A percentile compares a stretch with the other conserved stretches of the same genome.
Evolutionary conservation across 2,797 vertebrate species (phyloP).

Genomic region (Megalops cyprinoides): DNA sequence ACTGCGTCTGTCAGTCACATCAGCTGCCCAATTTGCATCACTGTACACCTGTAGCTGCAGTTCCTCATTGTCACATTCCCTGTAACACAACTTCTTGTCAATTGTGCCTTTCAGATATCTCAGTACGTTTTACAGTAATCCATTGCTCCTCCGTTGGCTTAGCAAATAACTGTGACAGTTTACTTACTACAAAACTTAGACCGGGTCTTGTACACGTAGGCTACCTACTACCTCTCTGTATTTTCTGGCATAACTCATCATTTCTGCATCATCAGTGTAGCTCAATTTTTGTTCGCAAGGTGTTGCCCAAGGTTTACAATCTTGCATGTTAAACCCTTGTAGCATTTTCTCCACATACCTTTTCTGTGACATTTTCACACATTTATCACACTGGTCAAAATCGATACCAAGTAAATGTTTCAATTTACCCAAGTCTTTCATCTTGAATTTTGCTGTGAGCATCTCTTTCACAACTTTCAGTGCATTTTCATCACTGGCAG

Average conservation of each 20-base stretch:
- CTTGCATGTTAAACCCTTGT: constrained; percentile 43
- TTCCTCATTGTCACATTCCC: constrained; percentile 9
- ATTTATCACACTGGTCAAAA: constrained; percentile 15
- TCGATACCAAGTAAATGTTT: constrained; percentile 20
- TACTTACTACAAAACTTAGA: constrained; percentile 37
- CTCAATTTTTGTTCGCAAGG: constrained; percentile 35
- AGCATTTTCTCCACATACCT: constrained; percentile 36
- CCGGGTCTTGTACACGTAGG: constrained; percentile 33
- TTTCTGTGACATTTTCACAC: constrained; percentile 25
- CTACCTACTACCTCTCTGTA: constrained; percentile 40
- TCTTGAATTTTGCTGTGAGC: constrained; percentile 16
- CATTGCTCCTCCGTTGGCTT: constrained; percentile 36
- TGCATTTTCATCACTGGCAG: neutral
- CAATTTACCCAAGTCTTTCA: too few relatives aligned
- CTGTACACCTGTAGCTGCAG: constrained; percentile 14
- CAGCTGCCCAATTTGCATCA: constrained; percentile 3
- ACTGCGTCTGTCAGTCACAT: neutral
- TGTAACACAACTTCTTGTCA: constrained; percentile 25
- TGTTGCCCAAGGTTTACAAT: neutral
- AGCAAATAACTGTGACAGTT: constrained; percentile 35
- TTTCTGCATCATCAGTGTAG: constrained; percentile 13
- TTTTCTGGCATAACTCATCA: constrained; percentile 25
- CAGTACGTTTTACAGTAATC: too few relatives aligned
- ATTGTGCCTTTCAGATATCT: constrained; percentile 40
- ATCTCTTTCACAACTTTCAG: neutral